Conservation (phyloP, 2,888 invertebrate genomes). For the Thelaira solivaga region DNA sequence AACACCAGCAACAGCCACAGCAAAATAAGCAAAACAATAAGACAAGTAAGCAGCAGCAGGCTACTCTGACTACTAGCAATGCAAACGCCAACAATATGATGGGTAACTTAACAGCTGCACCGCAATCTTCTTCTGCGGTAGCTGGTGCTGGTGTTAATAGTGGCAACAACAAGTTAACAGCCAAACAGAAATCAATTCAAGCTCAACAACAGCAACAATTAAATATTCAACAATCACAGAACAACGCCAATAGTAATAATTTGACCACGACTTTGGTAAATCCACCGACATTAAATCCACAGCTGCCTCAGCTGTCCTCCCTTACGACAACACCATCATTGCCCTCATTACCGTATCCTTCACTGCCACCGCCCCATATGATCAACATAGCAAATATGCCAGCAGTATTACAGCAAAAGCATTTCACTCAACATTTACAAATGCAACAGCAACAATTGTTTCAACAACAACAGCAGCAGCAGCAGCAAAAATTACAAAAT, state of each 20-base stretch:
- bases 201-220: conserved; percentile 61
- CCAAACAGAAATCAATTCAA: conserved; percentile 29
- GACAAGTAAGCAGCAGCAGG: conserved; percentile 58
- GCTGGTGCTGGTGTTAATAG: not conserved
- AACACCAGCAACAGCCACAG: conserved; percentile 66
- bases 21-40: conserved; percentile 65
- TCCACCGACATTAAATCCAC: conserved; percentile 64
- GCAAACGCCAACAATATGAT: conserved; percentile 45
- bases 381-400: conserved; percentile 56
- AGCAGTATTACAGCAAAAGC: conserved; percentile 58
- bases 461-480: conserved; percentile 59
- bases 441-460: conserved; percentile 63
- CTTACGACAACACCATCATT: conserved; percentile 49
- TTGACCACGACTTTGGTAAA: conserved; percentile 60
- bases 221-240: conserved; percentile 60
- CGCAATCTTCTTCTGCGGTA: conserved; percentile 36
- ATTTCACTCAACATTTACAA: conserved; percentile 58
- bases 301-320: conserved; percentile 66
- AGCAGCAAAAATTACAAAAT: conserved; percentile 51
- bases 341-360: conserved; percentile 62
- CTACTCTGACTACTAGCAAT: conserved; percentile 70
- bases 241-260: conserved; percentile 38
- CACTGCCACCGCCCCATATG: conserved; percentile 63
- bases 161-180: conserved; percentile 8
- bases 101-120: conserved; percentile 17